Evolutionary conservation across 2,113 vertebrate species (phyloP).

Genomic region (Patagioenas fasciata): DNA sequence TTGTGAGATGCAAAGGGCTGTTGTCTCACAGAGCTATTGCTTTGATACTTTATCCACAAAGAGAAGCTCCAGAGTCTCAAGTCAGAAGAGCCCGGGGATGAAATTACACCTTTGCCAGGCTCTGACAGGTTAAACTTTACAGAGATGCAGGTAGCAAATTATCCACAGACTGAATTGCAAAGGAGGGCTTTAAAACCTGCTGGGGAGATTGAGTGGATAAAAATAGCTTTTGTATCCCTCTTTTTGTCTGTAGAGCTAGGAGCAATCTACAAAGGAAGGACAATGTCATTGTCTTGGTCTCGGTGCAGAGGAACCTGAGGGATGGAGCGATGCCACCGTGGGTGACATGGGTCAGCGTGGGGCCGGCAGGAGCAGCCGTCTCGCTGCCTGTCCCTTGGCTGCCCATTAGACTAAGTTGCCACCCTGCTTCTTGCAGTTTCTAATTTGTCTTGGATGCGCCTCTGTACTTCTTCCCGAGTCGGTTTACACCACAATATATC

Average conservation of each 20-base stretch:
- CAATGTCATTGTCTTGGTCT: neutral
- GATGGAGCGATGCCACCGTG: neutral
- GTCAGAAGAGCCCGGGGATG: constrained; percentile 66
- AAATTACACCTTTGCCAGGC: constrained; percentile 75
- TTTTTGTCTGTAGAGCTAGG: neutral
- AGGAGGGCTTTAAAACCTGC: constrained; percentile 53
- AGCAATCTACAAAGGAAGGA: neutral
- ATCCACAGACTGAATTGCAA: constrained; percentile 44
- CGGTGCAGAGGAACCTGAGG: neutral
- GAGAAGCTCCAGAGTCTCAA: constrained; percentile 49
- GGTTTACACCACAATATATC: neutral
- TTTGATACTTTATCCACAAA: constrained; percentile 68
- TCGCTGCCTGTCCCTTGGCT: neutral
- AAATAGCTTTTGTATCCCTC: constrained; percentile 14
- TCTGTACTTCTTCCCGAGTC: neutral
- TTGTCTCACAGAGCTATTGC: constrained; percentile 43
- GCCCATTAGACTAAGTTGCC: neutral
- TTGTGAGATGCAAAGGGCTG: constrained; percentile 38
- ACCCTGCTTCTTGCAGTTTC: neutral
- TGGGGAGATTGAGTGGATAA: neutral
- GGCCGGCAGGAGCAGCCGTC: neutral
- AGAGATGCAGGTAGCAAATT: constrained; percentile 58
- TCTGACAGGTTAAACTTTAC: constrained; percentile 63
- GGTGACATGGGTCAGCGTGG: neutral
- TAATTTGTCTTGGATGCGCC: neutral